Base-by-base conservation (phyloP, 2,113 vertebrate genomes). In the Melanostigma gelatinosum region DNA sequence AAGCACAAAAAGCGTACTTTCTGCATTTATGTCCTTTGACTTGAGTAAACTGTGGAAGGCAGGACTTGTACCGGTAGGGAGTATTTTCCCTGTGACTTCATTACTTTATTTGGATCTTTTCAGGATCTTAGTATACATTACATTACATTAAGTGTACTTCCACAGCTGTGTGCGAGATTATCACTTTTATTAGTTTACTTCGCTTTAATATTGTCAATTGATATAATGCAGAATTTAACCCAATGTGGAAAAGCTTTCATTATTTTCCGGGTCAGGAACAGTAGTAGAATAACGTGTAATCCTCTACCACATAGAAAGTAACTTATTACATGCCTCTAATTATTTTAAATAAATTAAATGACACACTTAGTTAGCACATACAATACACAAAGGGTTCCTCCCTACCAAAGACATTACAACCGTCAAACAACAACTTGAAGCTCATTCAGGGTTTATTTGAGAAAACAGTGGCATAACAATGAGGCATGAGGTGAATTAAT, bases 401-500 rank as follows among this genome's bases (percentile, higher is more conserved):
- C 9, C 2, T 38, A 38, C 9, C 24, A 36, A 55, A 69, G 15
- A 42, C 27, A 52, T 18, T 1, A 58, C 18, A 66, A 66, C 1
- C 3, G 13, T 40, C 4, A 52, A 16, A 60, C 16, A 65, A 5
- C 48, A 69, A 60, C 38, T 11, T 63, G 1, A 16, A n/a, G 9
- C 11, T 55, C 4, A 55, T 11, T 34, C 18, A 40, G 44, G 7
- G 8, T 60, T 44, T 20, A 48, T 46, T 8, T 71, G 20, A 57
- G 27, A 4, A 54, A 52, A 72, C 0, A 60, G 20, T 55, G 40
- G 16, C 20, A 27, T 52, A 32, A 57, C 27, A 58, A 40, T 27
- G 36, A 50, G 54, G 4, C 3, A 44, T 64, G 72, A 73, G 11
- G 29, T 7, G 24, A 77, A 75, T 50, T 8, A 54, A 70, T 79